Percentiles rank a stretch among this genome's conserved stretches.
phyloP scores from a whole-genome alignment of 2,888 invertebrate genomes.

The Folsomia candida region DNA sequence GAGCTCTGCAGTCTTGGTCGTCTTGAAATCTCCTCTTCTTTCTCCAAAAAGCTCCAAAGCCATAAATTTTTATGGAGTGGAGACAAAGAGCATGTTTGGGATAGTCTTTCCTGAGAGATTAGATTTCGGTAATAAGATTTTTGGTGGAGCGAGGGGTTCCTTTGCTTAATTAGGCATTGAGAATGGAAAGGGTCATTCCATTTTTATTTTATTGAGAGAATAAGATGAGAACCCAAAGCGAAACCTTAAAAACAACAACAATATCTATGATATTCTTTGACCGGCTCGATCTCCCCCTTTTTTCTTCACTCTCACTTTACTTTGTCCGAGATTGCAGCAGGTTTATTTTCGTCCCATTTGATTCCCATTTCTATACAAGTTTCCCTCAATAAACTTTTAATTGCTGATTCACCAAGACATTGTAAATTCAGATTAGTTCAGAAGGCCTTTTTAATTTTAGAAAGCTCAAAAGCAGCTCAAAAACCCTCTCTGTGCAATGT shows the following conservation, averaged over 20 bases:
- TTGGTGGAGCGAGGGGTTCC: background rate
- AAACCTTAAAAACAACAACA: background rate
- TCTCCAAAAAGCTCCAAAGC: background rate
- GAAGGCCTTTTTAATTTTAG: background rate
- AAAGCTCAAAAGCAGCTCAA: background rate
- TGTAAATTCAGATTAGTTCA: background rate
- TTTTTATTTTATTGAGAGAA: background rate
- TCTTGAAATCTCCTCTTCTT: background rate
- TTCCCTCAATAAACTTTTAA: background rate
- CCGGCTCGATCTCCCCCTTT: background rate
- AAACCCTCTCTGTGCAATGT: no score
- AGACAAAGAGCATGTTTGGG: background rate
- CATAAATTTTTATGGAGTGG: background rate
- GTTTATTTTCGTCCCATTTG: background rate
- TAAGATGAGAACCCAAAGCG: background rate
- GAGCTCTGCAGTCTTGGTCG: no score
- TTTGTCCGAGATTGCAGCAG: background rate
- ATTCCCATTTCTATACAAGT: background rate
- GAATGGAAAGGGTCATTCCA: background rate
- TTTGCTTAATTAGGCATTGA: constrained; percentile 1
- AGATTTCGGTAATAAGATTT: constrained; percentile 7
- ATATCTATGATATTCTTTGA: no score
- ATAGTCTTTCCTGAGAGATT: background rate
- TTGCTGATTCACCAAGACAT: background rate
- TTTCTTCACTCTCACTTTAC: background rate